Base-by-base conservation (phyloP, 2,113 vertebrate genomes). In the Sinocyclocheilus rhinocerous region DNA sequence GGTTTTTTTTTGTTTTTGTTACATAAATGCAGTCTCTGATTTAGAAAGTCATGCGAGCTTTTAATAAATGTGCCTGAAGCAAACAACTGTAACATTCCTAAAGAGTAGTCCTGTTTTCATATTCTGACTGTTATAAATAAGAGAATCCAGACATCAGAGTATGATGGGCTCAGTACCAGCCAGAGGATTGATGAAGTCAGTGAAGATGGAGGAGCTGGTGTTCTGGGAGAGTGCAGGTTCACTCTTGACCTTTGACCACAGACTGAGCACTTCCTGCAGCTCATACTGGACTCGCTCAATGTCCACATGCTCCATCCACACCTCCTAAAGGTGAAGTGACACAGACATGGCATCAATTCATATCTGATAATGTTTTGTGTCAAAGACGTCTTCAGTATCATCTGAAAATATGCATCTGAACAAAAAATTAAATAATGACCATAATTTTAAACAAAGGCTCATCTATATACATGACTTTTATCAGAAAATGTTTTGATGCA, bases 261-360 rank as follows among this genome's bases (percentile, higher is more conserved):
- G 90, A 85, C 94, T 93, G 57, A 97, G 72, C 0, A 94, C 92
- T 90, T 99, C 97, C 87, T 92, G 95, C 91, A 96, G 93, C 85
- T 98, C 97, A 26, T 96, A 94, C 72, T 94, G 95, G 55, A 98
- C 78, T 45, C 97, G 96, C 87, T 98, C 97, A 89, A 96, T 94
- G 77, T 99, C 97, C 87, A 99, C 87, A 87, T 93, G 99, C 84
- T 99, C 98, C 89, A 97, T 93, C 98, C 98, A 99, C 84, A 97
- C 92, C 86, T 97, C 96, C 98, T 99, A 87, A 11, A 92, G 22
- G n/a, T 36, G 10, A 59, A 80, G 20, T 15, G 26, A 83, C 61
- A 78, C n/a, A 52, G 7, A 48, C 10, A 15, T 18, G 6, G 12
- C 12, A 16, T 55, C 36, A 48, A 4, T 36, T 36, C 9, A 36